phyloP scores from a whole-genome alignment of 2,797 vertebrate genomes.

The Acridotheres tristis region DNA sequence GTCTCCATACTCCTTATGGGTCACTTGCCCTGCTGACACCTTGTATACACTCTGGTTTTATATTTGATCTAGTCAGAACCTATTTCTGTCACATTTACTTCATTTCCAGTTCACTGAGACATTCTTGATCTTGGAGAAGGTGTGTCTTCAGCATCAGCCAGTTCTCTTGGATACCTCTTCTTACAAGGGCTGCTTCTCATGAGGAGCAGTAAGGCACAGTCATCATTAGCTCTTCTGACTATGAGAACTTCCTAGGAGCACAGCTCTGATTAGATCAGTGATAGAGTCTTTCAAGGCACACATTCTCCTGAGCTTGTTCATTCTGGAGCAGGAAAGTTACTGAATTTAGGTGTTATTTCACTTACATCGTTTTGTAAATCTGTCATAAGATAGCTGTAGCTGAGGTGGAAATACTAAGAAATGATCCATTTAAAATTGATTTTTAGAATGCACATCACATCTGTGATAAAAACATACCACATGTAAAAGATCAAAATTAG shows the following conservation, averaged over 20 bases:
- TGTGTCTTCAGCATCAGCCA: not conserved
- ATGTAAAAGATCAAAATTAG: not conserved
- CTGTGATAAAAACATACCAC: constrained; percentile 17
- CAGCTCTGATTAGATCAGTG: not conserved
- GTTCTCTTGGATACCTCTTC: not conserved
- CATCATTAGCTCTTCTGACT: not conserved
- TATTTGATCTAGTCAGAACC: not conserved
- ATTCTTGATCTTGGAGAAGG: not conserved
- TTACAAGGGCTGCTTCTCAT: not conserved
- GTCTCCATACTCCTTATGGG: accelerated
- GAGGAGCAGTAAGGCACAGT: accelerated
- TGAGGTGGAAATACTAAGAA: not conserved
- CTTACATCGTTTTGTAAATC: not conserved
- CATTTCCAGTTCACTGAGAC: too few species aligned
- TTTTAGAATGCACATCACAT: not conserved
- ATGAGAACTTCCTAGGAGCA: not conserved
- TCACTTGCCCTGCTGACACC: not conserved
- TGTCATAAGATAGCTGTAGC: not conserved
- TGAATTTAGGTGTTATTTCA: not conserved
- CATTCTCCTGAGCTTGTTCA: not conserved
- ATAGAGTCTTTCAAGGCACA: not conserved
- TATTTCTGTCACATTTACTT: not conserved
- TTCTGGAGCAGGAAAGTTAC: not conserved
- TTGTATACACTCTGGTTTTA: accelerated
- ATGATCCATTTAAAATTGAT: not conserved